Conservation (phyloP, 2,888 invertebrate species). For the Hirtodrosophila alboralis region DNA sequence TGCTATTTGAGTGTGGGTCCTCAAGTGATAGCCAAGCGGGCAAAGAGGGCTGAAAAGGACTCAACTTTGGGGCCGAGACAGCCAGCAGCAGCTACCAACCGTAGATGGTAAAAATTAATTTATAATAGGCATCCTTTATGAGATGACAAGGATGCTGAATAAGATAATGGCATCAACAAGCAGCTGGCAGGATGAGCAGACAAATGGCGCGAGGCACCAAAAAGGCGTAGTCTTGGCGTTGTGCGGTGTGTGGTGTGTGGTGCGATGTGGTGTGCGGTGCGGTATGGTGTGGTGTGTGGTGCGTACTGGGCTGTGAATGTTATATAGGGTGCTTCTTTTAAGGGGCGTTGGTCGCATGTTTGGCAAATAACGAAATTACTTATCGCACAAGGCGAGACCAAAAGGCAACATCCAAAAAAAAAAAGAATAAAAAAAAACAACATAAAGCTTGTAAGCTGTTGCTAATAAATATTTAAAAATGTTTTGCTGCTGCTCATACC, state of each 20-base stretch:
- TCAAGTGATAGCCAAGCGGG: conserved; percentile 45
- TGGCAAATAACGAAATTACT: conserved; percentile 80
- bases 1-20: conserved; percentile 43
- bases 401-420: conserved; percentile 38
- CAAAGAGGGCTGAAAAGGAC: conserved; percentile 21
- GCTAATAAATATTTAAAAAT: conserved; percentile 80
- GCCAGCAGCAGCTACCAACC: conserved; percentile 15
- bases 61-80: conserved; percentile 7
- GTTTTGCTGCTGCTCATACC: conserved; percentile 48
- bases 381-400: conserved; percentile 61
- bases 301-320: no score
- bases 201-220: conserved; percentile 60
- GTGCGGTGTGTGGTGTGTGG: background rate
- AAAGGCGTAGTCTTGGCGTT: conserved; percentile 53
- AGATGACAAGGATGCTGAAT: conserved; percentile 80
- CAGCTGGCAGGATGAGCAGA: conserved; percentile 49
- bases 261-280: background rate
- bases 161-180: conserved; percentile 80
- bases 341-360: conserved; percentile 56
- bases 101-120: conserved; percentile 76
- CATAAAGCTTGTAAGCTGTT: conserved; percentile 72
- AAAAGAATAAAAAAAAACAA: conserved; percentile 40
- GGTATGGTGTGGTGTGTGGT: background rate
- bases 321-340: background rate
- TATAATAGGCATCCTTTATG: conserved; percentile 80